Base-by-base conservation (phyloP, 2,888 invertebrate species). In the Perizoma affinitatum region DNA sequence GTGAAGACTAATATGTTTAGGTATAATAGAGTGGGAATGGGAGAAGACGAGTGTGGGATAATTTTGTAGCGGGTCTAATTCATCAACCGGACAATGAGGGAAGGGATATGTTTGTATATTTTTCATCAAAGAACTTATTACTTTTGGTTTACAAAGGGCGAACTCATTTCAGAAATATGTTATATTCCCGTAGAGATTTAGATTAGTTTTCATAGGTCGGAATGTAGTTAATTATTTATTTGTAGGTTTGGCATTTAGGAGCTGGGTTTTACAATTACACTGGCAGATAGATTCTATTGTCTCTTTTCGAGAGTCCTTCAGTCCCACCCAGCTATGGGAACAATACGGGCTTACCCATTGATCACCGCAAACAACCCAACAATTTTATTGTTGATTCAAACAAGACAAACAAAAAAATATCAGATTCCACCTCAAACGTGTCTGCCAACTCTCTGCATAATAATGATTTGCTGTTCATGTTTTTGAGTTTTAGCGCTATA, bases 381-480 rank as follows among this genome's bases (percentile, higher is more conserved):
- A 38, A 47, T n/a, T 34, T 22, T 34, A 34, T 35, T 46, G 40
- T n/a, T 22, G 50, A 54, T 9, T 54, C 48, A 8, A 35, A 53
- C 48, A 44, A 56, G 48, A 54, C 53, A 57, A 54, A 46, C 61
- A 61, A 49, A 61, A 35, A 49, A 57, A 59, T 22, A 11, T 42
- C 44, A 44, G 54, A 59, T 59, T 50, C 54, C 48, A 53, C 58
- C 50, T 62, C 45, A 57, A 58, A 58, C 58, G 54, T 58, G 47
- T 61, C 54, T 45, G 57, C 51, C 54, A 62, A 61, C 65, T 65
- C 52, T 34, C 47, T 60, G 45, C 49, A 57, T 63, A 58, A 64
- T 55, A 66, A 69, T 63, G 64, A 67, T 65, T 66, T 61, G 56
- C 40, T 67, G 67, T 67, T 69, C 63, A 61, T 65, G 64, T 69